Evolutionary conservation across 2,888 invertebrate species (phyloP).

Genomic region (Boloria selene): DNA sequence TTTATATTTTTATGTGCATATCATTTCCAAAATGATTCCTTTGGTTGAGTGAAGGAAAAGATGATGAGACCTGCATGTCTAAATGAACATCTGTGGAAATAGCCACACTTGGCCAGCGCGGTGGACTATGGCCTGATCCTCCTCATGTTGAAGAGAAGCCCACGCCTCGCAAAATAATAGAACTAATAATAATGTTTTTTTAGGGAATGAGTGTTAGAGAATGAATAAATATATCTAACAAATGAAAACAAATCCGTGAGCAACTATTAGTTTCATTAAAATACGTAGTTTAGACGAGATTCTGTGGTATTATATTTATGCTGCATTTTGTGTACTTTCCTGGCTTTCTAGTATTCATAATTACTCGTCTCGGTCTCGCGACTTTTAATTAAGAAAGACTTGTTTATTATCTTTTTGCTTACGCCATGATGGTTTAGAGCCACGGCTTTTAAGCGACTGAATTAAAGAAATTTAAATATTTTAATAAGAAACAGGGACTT

Average conservation of each 20-base stretch:
- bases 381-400: slow-evolving; percentile 64
- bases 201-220: too few species aligned
- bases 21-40: too few species aligned
- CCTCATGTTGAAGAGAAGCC: too few species aligned
- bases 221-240: not conserved
- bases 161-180: too few species aligned
- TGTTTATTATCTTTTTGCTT: slow-evolving; percentile 61
- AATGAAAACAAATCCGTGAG: not conserved
- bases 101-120: too few species aligned
- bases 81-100: too few species aligned
- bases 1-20: too few species aligned
- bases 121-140: too few species aligned
- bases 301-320: slow-evolving; percentile 19
- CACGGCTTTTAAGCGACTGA: slow-evolving; percentile 41
- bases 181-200: too few species aligned
- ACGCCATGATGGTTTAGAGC: slow-evolving; percentile 30
- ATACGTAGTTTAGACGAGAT: slow-evolving; percentile 15
- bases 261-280: not conserved
- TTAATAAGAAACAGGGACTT: slow-evolving; percentile 40
- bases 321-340: slow-evolving; percentile 18
- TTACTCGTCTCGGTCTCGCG: slow-evolving; percentile 60
- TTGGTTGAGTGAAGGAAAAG: too few species aligned
- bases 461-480: slow-evolving; percentile 49
- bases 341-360: slow-evolving; percentile 51
- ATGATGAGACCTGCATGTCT: too few species aligned